Conservation (phyloP, 2,797 vertebrate species). For the Enteromius thamalakanensis region DNA sequence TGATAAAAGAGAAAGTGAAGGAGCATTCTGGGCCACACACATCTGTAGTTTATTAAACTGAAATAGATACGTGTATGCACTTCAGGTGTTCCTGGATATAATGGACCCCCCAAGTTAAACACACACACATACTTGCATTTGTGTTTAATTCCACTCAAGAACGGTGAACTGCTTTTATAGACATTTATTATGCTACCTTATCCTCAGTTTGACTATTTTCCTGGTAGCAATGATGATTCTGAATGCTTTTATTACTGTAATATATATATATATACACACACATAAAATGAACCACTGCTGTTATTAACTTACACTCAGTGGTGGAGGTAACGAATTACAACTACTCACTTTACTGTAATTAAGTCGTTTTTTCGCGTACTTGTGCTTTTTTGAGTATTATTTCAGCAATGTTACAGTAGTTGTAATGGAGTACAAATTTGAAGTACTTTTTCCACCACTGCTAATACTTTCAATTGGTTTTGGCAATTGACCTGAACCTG, state of each 20-base stretch:
- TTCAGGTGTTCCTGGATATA: slow-evolving; percentile 52
- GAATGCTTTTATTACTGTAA: neutral
- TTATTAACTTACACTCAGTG: neutral
- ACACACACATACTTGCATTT: neutral
- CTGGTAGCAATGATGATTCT: neutral
- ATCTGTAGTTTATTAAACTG: slow-evolving; percentile 60
- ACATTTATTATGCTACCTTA: neutral
- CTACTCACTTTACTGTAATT: too few species aligned
- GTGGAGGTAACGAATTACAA: too few species aligned
- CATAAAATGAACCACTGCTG: too few species aligned
- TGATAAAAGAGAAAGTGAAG: slow-evolving; percentile 59
- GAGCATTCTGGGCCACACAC: slow-evolving; percentile 40
- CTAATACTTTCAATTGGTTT: neutral
- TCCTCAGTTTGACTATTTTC: neutral
- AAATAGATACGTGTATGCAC: slow-evolving; percentile 52
- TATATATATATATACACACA: neutral
- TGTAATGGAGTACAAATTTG: too few species aligned
- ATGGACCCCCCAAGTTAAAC: slow-evolving; percentile 51
- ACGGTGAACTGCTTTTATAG: neutral
- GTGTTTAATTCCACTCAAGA: slow-evolving; percentile 9
- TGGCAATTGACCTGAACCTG: neutral
- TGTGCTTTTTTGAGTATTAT: too few species aligned
- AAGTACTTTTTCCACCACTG: too few species aligned
- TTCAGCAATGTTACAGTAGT: too few species aligned
- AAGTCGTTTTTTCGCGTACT: too few species aligned